Evolutionary conservation across 1,140 invertebrate species (phyloP).

Genomic region (Drosophila melanogaster): Release_6_plus_ISO1_MT NT_033777.3:20003001-20003500

Average conservation of each 20-base stretch:
- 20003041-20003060: neutral
- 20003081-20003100: conserved; percentile 55
- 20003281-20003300: conserved; percentile 66
- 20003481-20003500: conserved; percentile 35
- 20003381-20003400: conserved; percentile 29
- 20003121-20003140: conserved; percentile 46
- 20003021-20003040: conserved; percentile 35
- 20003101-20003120: conserved; percentile 63
- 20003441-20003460: conserved; percentile 38
- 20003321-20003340: conserved; percentile 15
- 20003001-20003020: neutral
- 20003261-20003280: conserved; percentile 64
- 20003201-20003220: conserved; percentile 44
- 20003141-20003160: conserved; percentile 51
- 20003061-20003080: conserved; percentile 28
- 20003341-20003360: conserved; percentile 27
- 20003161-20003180: conserved; percentile 55
- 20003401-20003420: conserved; percentile 24
- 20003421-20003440: conserved; percentile 66
- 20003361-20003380: conserved; percentile 23
- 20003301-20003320: conserved; percentile 57
- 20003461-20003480: conserved; percentile 25
- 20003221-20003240: conserved; percentile 40
- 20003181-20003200: conserved; percentile 20
- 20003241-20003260: conserved; percentile 41